A percentile compares a stretch with the other conserved stretches of the same genome.
Evolutionary conservation across 2,888 invertebrate genomes (phyloP).

Genomic region (Vannuccia rotundouncinata): DNA sequence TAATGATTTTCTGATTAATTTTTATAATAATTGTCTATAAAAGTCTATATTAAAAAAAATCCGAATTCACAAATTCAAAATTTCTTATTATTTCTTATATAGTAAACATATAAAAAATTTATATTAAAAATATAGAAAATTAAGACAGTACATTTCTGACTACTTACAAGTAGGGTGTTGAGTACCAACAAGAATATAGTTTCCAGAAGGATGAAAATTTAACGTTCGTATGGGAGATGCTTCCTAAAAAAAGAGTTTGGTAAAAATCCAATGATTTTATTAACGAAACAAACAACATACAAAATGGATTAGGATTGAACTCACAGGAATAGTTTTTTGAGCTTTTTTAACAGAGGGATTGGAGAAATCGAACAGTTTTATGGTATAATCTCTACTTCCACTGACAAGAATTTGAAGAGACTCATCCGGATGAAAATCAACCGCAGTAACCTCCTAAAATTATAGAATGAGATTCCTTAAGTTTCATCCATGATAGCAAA

Average conservation of each 20-base stretch:
- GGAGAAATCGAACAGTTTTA: conserved; percentile 93
- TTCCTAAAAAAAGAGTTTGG: conserved; percentile 68
- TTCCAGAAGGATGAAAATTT: conserved; percentile 89
- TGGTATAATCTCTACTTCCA: conserved; percentile 83
- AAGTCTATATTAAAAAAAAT: background rate
- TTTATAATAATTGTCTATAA: too few relatives aligned
- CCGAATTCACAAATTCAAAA: background rate
- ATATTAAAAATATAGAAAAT: too few relatives aligned
- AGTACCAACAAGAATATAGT: conserved; percentile 85
- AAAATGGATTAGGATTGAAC: too few relatives aligned
- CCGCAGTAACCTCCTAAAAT: conserved; percentile 75
- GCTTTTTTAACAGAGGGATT: conserved; percentile 97
- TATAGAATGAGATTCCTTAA: too few relatives aligned
- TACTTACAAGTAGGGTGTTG: conserved; percentile 66
- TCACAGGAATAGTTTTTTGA: conserved; percentile 80
- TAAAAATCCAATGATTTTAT: too few relatives aligned
- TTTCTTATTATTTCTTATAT: background rate
- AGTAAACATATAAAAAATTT: too few relatives aligned
- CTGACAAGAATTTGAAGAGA: conserved; percentile 75
- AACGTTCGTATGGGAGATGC: conserved; percentile 81
- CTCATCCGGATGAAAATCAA: conserved; percentile 92
- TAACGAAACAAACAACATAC: too few relatives aligned
- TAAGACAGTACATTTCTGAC: too few relatives aligned
- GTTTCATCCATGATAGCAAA: too few relatives aligned
- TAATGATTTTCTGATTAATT: too few relatives aligned